phyloP scores from a whole-genome alignment of 2,888 invertebrate genomes.

The Gastracanthus pulcherrimus region DNA sequence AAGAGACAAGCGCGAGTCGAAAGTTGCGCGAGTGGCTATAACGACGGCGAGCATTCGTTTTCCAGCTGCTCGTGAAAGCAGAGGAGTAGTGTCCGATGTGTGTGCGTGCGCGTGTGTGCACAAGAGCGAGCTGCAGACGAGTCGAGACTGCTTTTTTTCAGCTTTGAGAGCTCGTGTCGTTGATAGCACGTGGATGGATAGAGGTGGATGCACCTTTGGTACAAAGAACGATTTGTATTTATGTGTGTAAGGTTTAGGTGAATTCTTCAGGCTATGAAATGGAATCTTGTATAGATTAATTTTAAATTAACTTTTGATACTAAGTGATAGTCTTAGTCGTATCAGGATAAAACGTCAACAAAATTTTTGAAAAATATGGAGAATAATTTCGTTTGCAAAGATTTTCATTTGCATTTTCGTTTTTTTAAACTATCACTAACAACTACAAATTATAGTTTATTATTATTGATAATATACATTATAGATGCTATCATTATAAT shows the following conservation, averaged over 20 bases:
- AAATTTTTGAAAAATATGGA: no score
- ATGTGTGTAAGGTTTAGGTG: neutral
- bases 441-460: no score
- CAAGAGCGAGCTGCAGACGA: neutral
- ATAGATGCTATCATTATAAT: no score
- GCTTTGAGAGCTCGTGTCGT: neutral
- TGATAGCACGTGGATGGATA: neutral
- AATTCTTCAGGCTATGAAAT: neutral
- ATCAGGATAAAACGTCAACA: no score
- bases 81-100: neutral
- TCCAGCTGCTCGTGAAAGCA: constrained; percentile 56
- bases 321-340: no score
- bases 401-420: no score
- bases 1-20: constrained; percentile 40
- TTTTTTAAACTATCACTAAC: no score
- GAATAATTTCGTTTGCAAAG: no score
- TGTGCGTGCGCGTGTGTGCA: neutral
- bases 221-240: neutral
- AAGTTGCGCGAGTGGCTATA: constrained; percentile 45
- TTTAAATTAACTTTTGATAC: no score
- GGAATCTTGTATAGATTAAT: no score
- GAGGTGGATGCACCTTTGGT: constrained; percentile 28
- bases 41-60: constrained; percentile 36
- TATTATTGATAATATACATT: no score
- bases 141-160: neutral